phyloP scores from a whole-genome alignment of 2,888 invertebrate species.

The Gonocerus acuteangulatus region DNA sequence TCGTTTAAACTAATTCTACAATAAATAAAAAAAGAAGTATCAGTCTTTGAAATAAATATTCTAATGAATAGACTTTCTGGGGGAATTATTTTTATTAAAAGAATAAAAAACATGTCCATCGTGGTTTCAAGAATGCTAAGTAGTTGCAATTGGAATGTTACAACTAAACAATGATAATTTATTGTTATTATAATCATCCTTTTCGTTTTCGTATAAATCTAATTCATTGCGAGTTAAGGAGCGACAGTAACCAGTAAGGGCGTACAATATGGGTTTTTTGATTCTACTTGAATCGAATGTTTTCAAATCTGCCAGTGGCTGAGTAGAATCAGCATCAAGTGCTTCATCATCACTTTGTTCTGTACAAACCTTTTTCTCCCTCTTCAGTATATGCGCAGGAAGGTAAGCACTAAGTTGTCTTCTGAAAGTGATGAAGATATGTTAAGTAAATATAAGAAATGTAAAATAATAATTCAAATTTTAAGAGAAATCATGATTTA shows the following conservation, averaged over 20 bases:
- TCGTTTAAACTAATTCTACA: not conserved
- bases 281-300: not conserved
- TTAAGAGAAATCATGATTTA: not conserved
- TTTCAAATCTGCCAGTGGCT: conserved; percentile 5
- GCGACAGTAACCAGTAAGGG: not conserved
- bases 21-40: not conserved
- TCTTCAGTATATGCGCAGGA: conserved; percentile 59
- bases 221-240: not conserved
- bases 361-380: conserved; percentile 57
- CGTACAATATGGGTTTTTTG: not conserved
- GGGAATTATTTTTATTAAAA: conserved; percentile 17
- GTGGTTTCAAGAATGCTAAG: not conserved
- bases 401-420: conserved; percentile 68
- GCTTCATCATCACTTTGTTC: conserved; percentile 13
- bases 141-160: conserved; percentile 18
- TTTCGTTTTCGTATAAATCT: not conserved
- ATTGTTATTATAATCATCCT: not conserved
- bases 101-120: not conserved
- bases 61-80: not conserved
- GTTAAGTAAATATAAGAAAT: conserved; percentile 21
- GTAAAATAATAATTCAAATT: not conserved
- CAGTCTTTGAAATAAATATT: not conserved
- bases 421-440: conserved; percentile 41
- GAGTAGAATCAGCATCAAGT: conserved; percentile 27
- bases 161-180: not conserved